A percentile compares a stretch with the other conserved stretches of the same genome.
Conservation (phyloP, 1,140 invertebrate species). For the Ganaspis sp. region DNA sequence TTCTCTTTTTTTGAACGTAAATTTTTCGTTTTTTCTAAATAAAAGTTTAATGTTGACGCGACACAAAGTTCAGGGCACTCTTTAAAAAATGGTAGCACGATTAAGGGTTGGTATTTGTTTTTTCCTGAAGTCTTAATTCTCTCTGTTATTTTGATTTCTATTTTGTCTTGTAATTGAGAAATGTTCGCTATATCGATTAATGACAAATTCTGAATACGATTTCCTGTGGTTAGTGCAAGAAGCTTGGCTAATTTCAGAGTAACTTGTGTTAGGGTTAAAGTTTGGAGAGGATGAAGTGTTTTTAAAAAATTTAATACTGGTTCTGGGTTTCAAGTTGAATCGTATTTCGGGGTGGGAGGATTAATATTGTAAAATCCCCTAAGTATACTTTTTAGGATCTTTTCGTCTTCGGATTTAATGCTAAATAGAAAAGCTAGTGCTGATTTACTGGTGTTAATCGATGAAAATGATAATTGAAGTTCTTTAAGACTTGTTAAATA, state of each 20-base stretch:
- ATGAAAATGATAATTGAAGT: too few relatives aligned
- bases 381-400: background rate
- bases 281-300: background rate
- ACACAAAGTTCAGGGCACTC: background rate
- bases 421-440: background rate
- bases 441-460: background rate
- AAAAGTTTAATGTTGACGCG: background rate
- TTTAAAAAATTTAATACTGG: background rate
- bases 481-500: too few relatives aligned
- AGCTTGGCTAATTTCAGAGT: too few relatives aligned
- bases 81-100: background rate
- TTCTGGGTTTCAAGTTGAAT: background rate
- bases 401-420: background rate
- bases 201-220: background rate
- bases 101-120: background rate
- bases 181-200: background rate
- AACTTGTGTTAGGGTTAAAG: background rate
- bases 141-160: background rate
- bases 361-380: background rate
- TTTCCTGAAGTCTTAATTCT: background rate
- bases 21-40: background rate
- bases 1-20: background rate
- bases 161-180: background rate
- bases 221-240: background rate
- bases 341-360: background rate